Conservation (phyloP, 2,797 vertebrate genomes). For the Echeneis naucrates region DNA sequence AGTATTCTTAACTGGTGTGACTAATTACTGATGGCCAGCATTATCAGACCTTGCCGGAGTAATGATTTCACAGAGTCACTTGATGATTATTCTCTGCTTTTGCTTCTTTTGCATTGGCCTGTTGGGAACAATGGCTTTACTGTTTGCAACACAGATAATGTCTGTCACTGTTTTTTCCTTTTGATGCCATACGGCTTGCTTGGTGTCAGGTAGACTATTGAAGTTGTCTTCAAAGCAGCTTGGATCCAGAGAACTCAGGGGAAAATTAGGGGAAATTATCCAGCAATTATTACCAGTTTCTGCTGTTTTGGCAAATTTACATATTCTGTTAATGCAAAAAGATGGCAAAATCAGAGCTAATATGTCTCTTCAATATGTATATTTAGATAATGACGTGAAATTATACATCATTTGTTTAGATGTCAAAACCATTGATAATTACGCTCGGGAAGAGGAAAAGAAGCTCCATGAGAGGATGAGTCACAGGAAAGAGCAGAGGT, state of each 20-base stretch:
- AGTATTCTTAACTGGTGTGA: not conserved
- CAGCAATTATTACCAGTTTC: too few species aligned
- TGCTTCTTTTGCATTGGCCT: too few species aligned
- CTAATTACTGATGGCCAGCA: not conserved
- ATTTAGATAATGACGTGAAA: not conserved
- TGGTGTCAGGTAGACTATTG: not conserved
- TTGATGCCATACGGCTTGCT: not conserved
- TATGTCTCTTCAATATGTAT: not conserved
- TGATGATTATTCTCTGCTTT: too few species aligned
- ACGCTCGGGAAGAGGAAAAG: not conserved
- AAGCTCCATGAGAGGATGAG: not conserved
- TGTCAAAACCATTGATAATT: not conserved
- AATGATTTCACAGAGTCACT: too few species aligned
- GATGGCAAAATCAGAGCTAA: too few species aligned
- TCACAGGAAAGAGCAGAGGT: not conserved
- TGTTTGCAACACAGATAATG: not conserved
- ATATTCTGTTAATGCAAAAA: too few species aligned
- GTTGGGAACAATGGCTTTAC: not conserved
- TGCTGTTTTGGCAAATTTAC: too few species aligned
- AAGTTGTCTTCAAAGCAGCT: not conserved
- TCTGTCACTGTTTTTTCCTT: not conserved
- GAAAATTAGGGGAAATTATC: not conserved
- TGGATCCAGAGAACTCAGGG: not conserved
- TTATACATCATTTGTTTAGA: not conserved
- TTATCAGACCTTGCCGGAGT: not conserved